These are phyloP conservation scores for Valencia hispanica DNA, from an alignment of 2,797 vertebrate genomes.

Conservation along the genomic window DNA sequence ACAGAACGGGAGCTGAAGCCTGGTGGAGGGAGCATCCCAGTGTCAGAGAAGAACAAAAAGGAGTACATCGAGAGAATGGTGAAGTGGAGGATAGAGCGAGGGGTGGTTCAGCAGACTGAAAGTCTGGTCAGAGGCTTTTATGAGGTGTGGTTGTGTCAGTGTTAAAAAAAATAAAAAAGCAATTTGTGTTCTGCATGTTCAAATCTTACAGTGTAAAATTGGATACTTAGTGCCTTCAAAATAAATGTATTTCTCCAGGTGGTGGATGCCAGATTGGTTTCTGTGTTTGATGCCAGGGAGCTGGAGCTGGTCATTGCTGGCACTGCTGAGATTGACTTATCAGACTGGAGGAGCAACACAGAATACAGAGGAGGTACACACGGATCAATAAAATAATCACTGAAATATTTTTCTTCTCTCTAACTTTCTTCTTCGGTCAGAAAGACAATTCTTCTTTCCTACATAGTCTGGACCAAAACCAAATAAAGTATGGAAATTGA, in stretches of 20 bases:
- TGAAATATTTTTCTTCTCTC: background rate
- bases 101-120: conserved; percentile 97
- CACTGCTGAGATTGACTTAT: conserved; percentile 96
- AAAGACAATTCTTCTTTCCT: background rate
- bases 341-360: conserved; percentile 96
- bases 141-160: conserved; percentile 79
- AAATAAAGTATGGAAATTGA: background rate
- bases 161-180: background rate
- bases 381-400: background rate
- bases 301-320: conserved; percentile 97
- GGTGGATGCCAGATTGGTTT: conserved; percentile 94
- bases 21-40: conserved; percentile 93
- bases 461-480: background rate
- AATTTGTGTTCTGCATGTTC: too few relatives aligned
- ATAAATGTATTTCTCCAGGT: conserved; percentile 77
- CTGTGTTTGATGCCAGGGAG: conserved; percentile 96
- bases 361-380: conserved; percentile 95
- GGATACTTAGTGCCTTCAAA: background rate
- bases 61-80: conserved; percentile 99
- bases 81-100: conserved; percentile 97
- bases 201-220: background rate
- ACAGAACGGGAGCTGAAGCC: conserved; percentile 96
- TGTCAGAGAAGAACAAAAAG: conserved; percentile 99
- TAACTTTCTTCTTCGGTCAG: background rate
- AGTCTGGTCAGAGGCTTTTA: conserved; percentile 97